phyloP scores from a whole-genome alignment of 2,113 vertebrate species.

The Indicator indicator region DNA sequence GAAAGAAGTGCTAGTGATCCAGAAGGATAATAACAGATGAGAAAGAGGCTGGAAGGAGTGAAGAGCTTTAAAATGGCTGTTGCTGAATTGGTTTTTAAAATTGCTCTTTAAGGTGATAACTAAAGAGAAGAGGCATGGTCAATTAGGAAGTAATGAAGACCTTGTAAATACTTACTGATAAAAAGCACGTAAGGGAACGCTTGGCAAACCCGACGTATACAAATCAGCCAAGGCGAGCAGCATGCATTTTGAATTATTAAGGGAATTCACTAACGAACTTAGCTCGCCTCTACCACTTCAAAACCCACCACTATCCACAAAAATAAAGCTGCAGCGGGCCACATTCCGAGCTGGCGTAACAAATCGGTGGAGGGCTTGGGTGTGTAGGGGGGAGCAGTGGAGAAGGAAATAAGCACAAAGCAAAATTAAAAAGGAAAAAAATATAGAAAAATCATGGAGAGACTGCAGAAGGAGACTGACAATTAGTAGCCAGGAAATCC shows the following conservation, averaged over 20 bases:
- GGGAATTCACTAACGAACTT: conserved; percentile 26
- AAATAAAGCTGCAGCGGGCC: conserved; percentile 7
- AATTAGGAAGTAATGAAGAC: conserved; percentile 76
- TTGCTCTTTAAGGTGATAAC: conserved; percentile 71
- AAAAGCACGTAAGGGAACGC: conserved; percentile 61
- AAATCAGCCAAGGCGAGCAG: background rate
- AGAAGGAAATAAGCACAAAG: conserved; percentile 25
- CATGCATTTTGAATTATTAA: conserved; percentile 56
- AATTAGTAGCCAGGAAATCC: conserved; percentile 68
- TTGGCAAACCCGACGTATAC: conserved; percentile 48
- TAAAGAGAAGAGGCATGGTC: conserved; percentile 66
- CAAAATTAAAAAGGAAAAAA: background rate
- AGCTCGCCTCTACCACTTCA: conserved; percentile 9
- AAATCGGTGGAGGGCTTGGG: background rate
- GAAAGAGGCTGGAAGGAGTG: conserved; percentile 35
- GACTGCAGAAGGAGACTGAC: conserved; percentile 39
- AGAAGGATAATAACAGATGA: conserved; percentile 55
- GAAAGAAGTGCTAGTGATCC: background rate
- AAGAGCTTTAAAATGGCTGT: conserved; percentile 63
- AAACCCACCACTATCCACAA: conserved; percentile 25
- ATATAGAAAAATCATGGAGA: background rate
- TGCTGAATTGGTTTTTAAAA: conserved; percentile 63
- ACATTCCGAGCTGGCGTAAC: background rate
- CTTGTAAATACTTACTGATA: conserved; percentile 76
- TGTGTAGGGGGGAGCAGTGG: background rate